Conservation (phyloP, 2,888 invertebrate species). For the Achlya flavicornis region DNA sequence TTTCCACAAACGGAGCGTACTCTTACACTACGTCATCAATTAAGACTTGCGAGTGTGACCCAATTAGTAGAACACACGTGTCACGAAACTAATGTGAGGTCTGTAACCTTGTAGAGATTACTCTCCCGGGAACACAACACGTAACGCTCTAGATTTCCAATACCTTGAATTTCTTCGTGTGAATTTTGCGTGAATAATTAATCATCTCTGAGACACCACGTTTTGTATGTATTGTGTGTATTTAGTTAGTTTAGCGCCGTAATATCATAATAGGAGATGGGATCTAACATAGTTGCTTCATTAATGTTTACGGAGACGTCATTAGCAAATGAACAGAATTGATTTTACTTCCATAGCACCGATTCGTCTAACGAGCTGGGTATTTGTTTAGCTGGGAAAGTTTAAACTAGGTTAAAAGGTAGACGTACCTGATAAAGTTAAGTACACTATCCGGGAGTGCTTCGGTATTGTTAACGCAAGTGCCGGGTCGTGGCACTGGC, state of each 20-base stretch:
- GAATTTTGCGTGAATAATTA: conserved; percentile 33
- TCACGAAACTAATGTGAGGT: conserved; percentile 68
- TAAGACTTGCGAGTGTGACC: conserved; percentile 65
- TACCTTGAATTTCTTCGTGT: conserved; percentile 44
- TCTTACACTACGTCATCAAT: conserved; percentile 62
- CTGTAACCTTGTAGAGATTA: conserved; percentile 65
- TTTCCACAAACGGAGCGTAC: neutral
- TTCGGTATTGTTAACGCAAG: conserved; percentile 87
- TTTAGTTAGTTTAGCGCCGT: neutral
- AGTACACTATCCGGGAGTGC: conserved; percentile 85
- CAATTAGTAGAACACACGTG: conserved; percentile 71
- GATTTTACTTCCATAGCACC: neutral
- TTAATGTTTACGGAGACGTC: neutral
- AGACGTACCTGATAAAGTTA: conserved; percentile 86
- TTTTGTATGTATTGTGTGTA: conserved; percentile 9
- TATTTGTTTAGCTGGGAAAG: no score
- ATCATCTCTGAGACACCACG: conserved; percentile 24
- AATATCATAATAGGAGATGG: conserved; percentile 4
- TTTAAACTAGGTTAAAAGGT: conserved; percentile 7
- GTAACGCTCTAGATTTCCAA: conserved; percentile 50
- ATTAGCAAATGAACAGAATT: neutral
- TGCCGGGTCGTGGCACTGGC: conserved; percentile 86
- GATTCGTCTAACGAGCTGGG: neutral
- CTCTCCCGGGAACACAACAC: conserved; percentile 54
- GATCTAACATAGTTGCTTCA: neutral